Percentiles rank a stretch among this genome's conserved stretches.
Conservation (phyloP, 2,888 invertebrate species). For the Theretra japonica region DNA sequence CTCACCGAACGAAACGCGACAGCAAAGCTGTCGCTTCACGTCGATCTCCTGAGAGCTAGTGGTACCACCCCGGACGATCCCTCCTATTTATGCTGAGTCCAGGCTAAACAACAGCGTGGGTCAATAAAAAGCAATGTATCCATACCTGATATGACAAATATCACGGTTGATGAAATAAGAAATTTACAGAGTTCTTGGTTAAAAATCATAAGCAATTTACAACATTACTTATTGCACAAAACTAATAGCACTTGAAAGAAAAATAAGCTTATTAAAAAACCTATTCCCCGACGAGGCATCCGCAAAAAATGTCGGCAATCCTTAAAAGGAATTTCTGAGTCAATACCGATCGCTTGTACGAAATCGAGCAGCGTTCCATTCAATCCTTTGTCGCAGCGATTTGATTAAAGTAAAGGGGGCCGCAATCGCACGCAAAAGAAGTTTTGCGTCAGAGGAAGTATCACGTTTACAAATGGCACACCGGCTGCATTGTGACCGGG, state of each 20-base stretch:
- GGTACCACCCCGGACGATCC: too few species aligned
- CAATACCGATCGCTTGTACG: constrained; percentile 78
- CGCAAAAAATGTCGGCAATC: constrained; percentile 71
- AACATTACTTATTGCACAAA: constrained; percentile 2
- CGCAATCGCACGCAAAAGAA: constrained; percentile 78
- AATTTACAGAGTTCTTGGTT: not conserved
- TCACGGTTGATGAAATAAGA: too few species aligned
- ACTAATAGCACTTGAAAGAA: constrained; percentile 29
- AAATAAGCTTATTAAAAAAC: constrained; percentile 39
- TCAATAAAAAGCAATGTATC: too few species aligned
- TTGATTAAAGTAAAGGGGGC: constrained; percentile 82
- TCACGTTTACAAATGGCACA: constrained; percentile 81
- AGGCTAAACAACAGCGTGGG: too few species aligned
- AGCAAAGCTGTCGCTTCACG: too few species aligned
- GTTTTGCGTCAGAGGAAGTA: constrained; percentile 80
- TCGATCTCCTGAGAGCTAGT: too few species aligned
- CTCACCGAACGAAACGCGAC: too few species aligned
- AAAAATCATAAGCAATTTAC: not conserved
- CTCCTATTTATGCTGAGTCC: too few species aligned
- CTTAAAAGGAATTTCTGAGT: constrained; percentile 71
- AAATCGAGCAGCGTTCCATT: constrained; percentile 78
- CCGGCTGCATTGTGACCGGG: constrained; percentile 77
- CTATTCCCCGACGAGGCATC: constrained; percentile 53
- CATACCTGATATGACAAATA: too few species aligned
- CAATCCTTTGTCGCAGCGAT: constrained; percentile 83